Evolutionary conservation across 2,797 vertebrate species (phyloP).

Genomic region (Parambassis ranga): DNA sequence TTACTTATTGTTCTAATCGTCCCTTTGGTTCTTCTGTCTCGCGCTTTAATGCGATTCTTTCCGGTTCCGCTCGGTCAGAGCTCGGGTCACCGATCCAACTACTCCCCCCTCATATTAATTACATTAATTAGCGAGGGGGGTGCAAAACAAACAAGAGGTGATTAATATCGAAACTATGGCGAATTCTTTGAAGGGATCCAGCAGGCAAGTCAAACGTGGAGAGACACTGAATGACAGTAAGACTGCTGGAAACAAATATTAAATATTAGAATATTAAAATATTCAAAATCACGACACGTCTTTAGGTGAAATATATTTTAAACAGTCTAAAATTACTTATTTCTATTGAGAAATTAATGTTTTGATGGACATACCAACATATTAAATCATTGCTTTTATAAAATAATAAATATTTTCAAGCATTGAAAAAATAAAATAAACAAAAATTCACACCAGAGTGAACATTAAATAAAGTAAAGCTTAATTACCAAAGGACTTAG

Average conservation of each 20-base stretch:
- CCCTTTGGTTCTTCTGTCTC: slow-evolving; percentile 71
- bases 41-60: slow-evolving; percentile 82
- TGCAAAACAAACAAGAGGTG: slow-evolving; percentile 70
- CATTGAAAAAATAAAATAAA: neutral
- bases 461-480: neutral
- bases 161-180: slow-evolving; percentile 69
- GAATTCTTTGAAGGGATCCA: slow-evolving; percentile 53
- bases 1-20: slow-evolving; percentile 79
- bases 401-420: neutral
- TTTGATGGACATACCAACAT: no score
- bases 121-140: slow-evolving; percentile 76
- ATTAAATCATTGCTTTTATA: no score
- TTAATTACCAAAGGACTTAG: neutral
- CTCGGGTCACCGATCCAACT: slow-evolving; percentile 73
- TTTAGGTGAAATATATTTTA: no score
- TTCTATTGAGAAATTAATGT: no score
- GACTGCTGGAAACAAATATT: neutral
- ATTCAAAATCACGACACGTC: no score
- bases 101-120: slow-evolving; percentile 73
- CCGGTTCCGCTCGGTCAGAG: slow-evolving; percentile 82
- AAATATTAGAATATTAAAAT: neutral
- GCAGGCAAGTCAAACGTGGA: slow-evolving; percentile 23
- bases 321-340: no score
- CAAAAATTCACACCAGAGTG: neutral
- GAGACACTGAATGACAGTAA: slow-evolving; percentile 8